phyloP scores from a whole-genome alignment of 2,113 vertebrate genomes.

The Desmodus rotundus region DNA sequence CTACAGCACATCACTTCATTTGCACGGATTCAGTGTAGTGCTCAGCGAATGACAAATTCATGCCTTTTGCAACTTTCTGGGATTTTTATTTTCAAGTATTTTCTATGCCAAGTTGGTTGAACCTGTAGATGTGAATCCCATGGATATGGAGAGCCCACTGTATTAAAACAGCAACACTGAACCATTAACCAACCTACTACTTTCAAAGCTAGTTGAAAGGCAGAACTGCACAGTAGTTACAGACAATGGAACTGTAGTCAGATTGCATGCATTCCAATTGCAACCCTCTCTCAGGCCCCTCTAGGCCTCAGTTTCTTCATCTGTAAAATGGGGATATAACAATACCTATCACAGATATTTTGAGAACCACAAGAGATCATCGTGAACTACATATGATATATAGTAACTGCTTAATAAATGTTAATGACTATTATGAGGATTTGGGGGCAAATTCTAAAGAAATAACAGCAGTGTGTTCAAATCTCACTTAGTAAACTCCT shows the following conservation, averaged over 20 bases:
- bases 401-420: not conserved
- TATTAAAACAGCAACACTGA: not conserved
- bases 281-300: not conserved
- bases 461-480: not conserved
- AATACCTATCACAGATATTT: not conserved
- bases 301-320: conserved; percentile 15
- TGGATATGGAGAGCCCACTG: not conserved
- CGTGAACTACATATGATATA: not conserved
- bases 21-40: not conserved
- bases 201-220: conserved; percentile 6
- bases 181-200: not conserved
- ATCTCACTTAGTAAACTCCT: not conserved
- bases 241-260: not conserved
- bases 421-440: not conserved
- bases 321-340: not conserved
- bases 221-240: not conserved
- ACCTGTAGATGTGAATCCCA: not conserved
- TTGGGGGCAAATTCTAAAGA: not conserved
- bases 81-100: not conserved
- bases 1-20: not conserved
- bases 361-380: not conserved
- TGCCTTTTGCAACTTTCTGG: not conserved
- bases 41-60: not conserved
- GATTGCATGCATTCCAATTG: not conserved
- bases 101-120: not conserved